Evolutionary conservation across 2,797 vertebrate genomes (phyloP).

Genomic region (Microtus agrestis): DNA sequence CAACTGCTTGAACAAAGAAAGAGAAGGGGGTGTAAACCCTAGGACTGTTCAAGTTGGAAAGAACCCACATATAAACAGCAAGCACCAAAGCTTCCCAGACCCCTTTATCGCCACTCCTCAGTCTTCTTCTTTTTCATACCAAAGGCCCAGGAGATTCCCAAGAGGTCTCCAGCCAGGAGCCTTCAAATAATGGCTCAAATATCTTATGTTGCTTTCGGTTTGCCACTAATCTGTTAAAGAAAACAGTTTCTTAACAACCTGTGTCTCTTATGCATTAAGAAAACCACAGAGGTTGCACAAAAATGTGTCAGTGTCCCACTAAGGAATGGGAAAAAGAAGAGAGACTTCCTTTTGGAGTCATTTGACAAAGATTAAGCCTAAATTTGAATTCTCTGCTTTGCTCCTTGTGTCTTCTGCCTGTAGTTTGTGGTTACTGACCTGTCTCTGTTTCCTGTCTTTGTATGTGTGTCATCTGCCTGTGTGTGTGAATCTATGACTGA

Average conservation of each 20-base stretch:
- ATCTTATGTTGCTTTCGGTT: conserved; percentile 9
- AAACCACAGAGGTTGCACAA: background rate
- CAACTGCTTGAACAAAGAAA: background rate
- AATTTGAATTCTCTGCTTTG: background rate
- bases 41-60: conserved; percentile 14
- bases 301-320: background rate
- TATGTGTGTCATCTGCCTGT: background rate
- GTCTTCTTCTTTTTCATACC: background rate
- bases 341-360: background rate
- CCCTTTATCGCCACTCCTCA: background rate
- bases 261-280: background rate
- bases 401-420: background rate
- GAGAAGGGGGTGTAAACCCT: background rate
- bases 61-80: background rate
- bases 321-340: background rate
- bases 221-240: background rate
- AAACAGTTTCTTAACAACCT: background rate
- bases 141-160: background rate
- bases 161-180: background rate
- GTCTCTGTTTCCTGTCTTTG: background rate
- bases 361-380: background rate
- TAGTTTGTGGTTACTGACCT: background rate
- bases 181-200: conserved; percentile 1
- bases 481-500: too few relatives aligned
- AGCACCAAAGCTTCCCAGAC: background rate